Percentiles rank a stretch among this genome's conserved stretches.
These are phyloP conservation scores for Trematomus bernacchii DNA, from an alignment of 2,797 vertebrate species.

Conservation along the genomic window DNA sequence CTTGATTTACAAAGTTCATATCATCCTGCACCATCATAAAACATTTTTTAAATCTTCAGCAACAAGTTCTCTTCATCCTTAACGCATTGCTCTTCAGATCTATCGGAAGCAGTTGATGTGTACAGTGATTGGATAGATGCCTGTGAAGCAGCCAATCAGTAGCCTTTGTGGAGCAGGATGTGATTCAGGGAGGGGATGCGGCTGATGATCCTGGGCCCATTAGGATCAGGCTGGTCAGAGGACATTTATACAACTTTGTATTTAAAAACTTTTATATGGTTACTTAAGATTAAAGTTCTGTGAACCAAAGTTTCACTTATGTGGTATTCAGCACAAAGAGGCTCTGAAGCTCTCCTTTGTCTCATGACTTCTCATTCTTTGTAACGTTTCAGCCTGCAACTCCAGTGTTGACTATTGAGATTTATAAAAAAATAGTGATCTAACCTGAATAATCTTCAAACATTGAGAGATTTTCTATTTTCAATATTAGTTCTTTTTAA, in stretches of 20 bases:
- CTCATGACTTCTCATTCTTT: slow-evolving; percentile 2
- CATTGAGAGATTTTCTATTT: slow-evolving; percentile 16
- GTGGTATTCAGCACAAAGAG: background rate
- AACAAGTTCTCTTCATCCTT: slow-evolving; percentile 72
- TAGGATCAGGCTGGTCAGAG: slow-evolving; percentile 22
- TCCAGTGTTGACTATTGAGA: slow-evolving; percentile 11
- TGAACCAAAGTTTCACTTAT: slow-evolving; percentile 4
- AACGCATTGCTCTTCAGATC: slow-evolving; percentile 84
- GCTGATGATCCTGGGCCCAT: background rate
- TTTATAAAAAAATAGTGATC: slow-evolving; percentile 13
- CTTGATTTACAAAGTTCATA: background rate
- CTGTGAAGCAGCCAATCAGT: slow-evolving; percentile 96
- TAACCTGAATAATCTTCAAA: slow-evolving; percentile 23
- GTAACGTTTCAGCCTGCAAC: slow-evolving; percentile 15
- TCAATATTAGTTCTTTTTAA: background rate
- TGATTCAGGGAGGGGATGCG: slow-evolving; percentile 20
- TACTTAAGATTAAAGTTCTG: slow-evolving; percentile 18
- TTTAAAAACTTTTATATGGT: slow-evolving; percentile 32
- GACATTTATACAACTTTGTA: slow-evolving; percentile 14
- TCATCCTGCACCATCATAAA: background rate
- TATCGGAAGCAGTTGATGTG: slow-evolving; percentile 94
- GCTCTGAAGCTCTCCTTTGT: slow-evolving; percentile 7
- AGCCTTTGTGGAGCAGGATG: slow-evolving; percentile 64
- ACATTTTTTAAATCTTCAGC: background rate
- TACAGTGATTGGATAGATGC: slow-evolving; percentile 98